phyloP scores from a whole-genome alignment of 2,888 invertebrate species.

The Crematogaster levior region DNA sequence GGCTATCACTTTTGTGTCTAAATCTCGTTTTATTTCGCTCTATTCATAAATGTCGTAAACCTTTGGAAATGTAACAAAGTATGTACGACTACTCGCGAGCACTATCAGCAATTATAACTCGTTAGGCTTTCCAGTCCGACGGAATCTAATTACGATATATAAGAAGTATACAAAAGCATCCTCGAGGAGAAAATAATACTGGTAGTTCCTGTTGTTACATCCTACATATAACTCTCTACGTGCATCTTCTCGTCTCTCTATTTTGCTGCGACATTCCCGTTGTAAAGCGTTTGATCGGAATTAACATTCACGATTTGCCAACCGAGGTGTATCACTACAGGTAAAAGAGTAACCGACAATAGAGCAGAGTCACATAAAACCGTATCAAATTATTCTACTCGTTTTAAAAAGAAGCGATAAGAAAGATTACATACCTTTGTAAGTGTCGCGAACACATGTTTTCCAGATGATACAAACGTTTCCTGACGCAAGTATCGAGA shows the following conservation, averaged over 20 bases:
- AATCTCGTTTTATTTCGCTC: no score
- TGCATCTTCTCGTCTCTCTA: not conserved
- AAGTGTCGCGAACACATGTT: not conserved
- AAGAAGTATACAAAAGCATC: no score
- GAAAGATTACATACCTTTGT: not conserved
- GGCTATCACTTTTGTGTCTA: no score
- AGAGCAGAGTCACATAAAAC: not conserved
- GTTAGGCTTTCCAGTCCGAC: no score
- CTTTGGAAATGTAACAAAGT: no score
- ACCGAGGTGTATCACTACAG: not conserved
- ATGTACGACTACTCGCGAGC: no score
- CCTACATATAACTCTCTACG: not conserved
- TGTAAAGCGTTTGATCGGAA: not conserved
- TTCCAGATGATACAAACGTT: not conserved
- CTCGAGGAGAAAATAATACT: no score
- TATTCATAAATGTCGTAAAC: no score
- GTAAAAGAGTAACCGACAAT: not conserved
- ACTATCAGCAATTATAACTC: no score
- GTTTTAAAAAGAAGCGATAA: not conserved
- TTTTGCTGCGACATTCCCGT: not conserved
- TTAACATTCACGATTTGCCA: conserved; percentile 6
- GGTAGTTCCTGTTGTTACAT: no score
- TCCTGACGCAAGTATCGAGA: not conserved
- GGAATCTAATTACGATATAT: no score
- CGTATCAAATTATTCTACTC: not conserved